Evolutionary conservation across 2,888 invertebrate species (phyloP), one percentile per base, ranked within the genome.

Genomic region (Acleris laterana): DNA sequence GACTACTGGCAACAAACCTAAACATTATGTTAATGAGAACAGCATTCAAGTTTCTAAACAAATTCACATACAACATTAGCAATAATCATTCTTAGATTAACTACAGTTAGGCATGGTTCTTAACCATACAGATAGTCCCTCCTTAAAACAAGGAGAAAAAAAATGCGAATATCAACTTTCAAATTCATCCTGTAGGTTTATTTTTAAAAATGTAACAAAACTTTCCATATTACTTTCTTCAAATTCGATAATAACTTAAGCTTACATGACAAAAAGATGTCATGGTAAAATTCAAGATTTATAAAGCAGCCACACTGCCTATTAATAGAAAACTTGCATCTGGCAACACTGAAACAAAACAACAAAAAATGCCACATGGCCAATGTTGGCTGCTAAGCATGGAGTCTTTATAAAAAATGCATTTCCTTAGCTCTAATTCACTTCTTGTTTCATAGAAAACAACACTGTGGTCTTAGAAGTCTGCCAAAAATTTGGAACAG

Each of bases 31-130:
- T 38, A 20, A 55, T 42, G n/a, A 19, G n/a, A n/a, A n/a, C 6
- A 61, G 28, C 17, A n/a, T 1, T 9, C 0, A 19, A 28, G 22
- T 20, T 55, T 53, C n/a, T 25, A 25, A 19, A 42, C 4, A 60
- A 50, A n/a, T 49, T 59, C 25, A 68, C 64, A 71, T 70, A 77
- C 71, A 80, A 83, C 79, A 85, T 83, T 83, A 85, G 79, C 83
- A 83, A 76, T 77, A 61, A 74, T 65, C 60, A 60, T 16, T 60
- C 65, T 60, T 55, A 65, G 42, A 55, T 49, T 65, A 65, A 50
- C 51, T 65, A 49, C 25, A 55, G n/a, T 60, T 19, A 55, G 22
- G 16, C 22, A 60, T 56, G 60, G 28, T 65, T 55, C 60, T 59
- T 22, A 60, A 60, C 49, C 44, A 46, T 28, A 60, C 22, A 44